Conservation (phyloP, 2,113 vertebrate genomes). For the Pantherophis guttatus region DNA sequence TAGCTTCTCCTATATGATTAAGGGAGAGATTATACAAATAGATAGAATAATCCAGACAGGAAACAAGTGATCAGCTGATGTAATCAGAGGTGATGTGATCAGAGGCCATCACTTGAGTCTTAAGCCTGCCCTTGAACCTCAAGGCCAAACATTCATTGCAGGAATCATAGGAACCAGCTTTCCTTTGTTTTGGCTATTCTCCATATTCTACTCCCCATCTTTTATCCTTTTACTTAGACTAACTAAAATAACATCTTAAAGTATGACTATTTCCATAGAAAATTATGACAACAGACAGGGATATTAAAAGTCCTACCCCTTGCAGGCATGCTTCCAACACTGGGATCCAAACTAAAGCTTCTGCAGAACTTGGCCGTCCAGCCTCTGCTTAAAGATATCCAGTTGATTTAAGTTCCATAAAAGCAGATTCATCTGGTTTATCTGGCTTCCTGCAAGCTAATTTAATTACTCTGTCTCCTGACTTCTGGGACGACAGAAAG, state of each 20-base stretch:
- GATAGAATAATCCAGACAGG: not conserved
- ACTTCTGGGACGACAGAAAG: not conserved
- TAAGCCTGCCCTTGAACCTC: not conserved
- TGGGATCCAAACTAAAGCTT: not conserved
- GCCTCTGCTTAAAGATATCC: not conserved
- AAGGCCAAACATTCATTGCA: not conserved
- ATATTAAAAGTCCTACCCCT: not conserved
- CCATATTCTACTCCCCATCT: not conserved
- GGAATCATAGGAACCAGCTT: not conserved
- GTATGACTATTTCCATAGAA: not conserved
- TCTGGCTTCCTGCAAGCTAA: not conserved
- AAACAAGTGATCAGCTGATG: not conserved
- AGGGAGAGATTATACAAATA: not conserved
- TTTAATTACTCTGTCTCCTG: not conserved
- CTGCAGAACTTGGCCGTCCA: not conserved
- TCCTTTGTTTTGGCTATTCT: not conserved
- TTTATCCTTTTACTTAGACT: not conserved
- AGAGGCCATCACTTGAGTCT: not conserved
- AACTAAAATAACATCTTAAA: not conserved
- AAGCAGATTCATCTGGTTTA: not conserved
- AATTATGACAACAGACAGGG: not conserved
- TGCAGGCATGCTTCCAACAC: not conserved
- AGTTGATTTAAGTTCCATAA: not conserved
- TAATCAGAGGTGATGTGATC: not conserved
- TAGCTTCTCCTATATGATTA: not conserved